These are phyloP conservation scores for Tetragonula carbonaria DNA, from an alignment of 2,888 invertebrate genomes.

Conservation along the genomic window DNA sequence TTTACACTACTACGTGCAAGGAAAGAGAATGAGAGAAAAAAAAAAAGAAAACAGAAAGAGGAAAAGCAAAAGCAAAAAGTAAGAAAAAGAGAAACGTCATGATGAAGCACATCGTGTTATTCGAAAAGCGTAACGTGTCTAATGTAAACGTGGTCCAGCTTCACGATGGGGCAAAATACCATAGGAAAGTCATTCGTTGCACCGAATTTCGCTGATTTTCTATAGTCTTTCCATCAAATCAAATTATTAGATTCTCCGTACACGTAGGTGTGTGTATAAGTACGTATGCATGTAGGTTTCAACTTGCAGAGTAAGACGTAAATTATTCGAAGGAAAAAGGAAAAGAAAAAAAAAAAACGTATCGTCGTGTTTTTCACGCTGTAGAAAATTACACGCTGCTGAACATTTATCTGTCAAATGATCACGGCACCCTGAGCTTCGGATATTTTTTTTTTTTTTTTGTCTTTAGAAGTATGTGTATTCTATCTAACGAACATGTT, in stretches of 20 bases:
- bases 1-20: background rate
- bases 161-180: conserved; percentile 67
- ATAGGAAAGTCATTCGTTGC: background rate
- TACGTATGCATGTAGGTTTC: too few species aligned
- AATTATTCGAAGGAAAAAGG: too few species aligned
- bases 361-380: too few species aligned
- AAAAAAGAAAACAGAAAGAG: too few species aligned
- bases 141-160: conserved; percentile 42
- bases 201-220: background rate
- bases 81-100: conserved; percentile 9
- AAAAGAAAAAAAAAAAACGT: too few species aligned
- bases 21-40: conserved; percentile 18
- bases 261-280: too few species aligned
- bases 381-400: too few species aligned
- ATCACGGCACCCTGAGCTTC: background rate
- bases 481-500: background rate
- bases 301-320: too few species aligned
- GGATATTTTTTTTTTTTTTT: too few species aligned
- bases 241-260: background rate
- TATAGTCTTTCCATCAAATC: background rate
- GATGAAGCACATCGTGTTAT: conserved; percentile 40
- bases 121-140: conserved; percentile 37
- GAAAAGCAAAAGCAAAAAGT: too few species aligned
- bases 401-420: too few species aligned
- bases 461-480: background rate